Base-by-base conservation (phyloP, 2,113 vertebrate genomes). In the Sula dactylatra region DNA sequence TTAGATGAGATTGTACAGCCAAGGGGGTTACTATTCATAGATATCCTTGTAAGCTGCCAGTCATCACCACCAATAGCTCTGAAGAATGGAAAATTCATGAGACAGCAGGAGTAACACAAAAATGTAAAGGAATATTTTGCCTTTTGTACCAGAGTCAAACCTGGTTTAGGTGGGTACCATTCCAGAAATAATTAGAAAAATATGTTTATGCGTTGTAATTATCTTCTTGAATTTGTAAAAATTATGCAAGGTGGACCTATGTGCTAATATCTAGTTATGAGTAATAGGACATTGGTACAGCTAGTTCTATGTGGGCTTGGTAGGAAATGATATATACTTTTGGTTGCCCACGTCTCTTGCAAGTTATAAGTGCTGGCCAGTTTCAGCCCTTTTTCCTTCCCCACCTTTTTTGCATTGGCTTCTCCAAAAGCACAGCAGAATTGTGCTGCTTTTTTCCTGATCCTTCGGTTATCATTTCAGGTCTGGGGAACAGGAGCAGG, bases 11-110 rank as follows among this genome's bases (percentile, higher is more conserved):
- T 36, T 67, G 44, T 72, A 38, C 56, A 87, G 89, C 66, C 88
- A 91, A 25, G 0, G 0, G 85, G 65, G 72, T 94, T 96, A 36
- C 61, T 95, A 72, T 95, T 95, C 91, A 79, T 91, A 84, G 83
- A 76, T 65, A 89, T 4, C 47, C 66, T 73, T 61, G 44, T 47
- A 52, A 93, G 72, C 77, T 95, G 88, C 76, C 96, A 88, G 38
- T 78, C 91, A 70, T 59, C 45, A 19, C 50, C 70, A 36, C 67
- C 94, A 84, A 31, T 9, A 87, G 58, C 72, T 66, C 88, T 62
- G 27, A 65, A 82, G 78, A 89, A 79, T 17, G 40, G 56, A 86
- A 89, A 96, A 93, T 83, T 71, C 64, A 69, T 45, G 31, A 79
- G 62, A 45, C 24, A 11, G 13, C 38, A 20, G 24, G 92, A 85